Percentiles rank a stretch among this genome's conserved stretches.
These are phyloP conservation scores for Clistopyga incitator DNA, from an alignment of 2,888 invertebrate species.

Conservation along the genomic window DNA sequence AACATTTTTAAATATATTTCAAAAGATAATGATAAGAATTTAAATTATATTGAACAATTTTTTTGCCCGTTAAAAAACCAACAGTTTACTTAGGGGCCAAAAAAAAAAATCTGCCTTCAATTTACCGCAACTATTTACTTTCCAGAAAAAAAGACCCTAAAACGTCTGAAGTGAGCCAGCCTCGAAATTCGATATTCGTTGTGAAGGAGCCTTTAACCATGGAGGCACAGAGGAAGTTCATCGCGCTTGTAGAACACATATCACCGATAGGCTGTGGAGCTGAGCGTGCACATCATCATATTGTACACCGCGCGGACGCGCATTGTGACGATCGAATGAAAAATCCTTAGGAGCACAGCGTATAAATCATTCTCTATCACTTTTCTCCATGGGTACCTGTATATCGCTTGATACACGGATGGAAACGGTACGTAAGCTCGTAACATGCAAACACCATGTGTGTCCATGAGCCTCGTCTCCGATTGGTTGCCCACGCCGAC, in stretches of 20 bases:
- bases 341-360: slow-evolving; percentile 40
- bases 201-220: background rate
- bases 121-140: too few relatives aligned
- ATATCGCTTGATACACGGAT: slow-evolving; percentile 23
- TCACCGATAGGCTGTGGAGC: background rate
- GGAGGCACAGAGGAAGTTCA: background rate
- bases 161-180: background rate
- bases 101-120: too few relatives aligned
- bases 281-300: slow-evolving; percentile 19
- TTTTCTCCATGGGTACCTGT: slow-evolving; percentile 37
- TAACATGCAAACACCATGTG: slow-evolving; percentile 9
- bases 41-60: too few relatives aligned
- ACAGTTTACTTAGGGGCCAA: too few relatives aligned
- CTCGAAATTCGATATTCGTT: background rate
- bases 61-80: too few relatives aligned
- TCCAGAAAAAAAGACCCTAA: too few relatives aligned
- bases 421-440: background rate
- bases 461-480: background rate
- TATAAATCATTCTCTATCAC: slow-evolving; percentile 64
- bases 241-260: slow-evolving; percentile 25
- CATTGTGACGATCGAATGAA: slow-evolving; percentile 49
- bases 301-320: slow-evolving; percentile 7
- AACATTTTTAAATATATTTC: too few relatives aligned
- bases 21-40: too few relatives aligned
- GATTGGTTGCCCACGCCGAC: slow-evolving; percentile 42